Evolutionary conservation across 1,140 invertebrate genomes (phyloP).

Genomic region (Caenorhabditis tropicalis): DNA sequence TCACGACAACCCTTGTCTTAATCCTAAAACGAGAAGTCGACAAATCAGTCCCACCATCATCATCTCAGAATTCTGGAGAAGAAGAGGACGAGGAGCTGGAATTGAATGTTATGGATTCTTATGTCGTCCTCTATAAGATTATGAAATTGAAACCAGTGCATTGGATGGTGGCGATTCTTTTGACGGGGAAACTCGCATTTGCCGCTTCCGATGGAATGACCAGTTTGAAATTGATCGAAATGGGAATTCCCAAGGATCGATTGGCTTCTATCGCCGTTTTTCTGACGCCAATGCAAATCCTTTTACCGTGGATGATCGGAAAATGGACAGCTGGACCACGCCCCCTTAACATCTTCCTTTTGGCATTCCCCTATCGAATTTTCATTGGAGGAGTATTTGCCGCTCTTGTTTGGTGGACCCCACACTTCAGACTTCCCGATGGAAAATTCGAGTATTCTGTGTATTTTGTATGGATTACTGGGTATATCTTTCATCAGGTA

Average conservation of each 20-base stretch:
- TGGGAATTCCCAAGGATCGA: slow-evolving; percentile 92
- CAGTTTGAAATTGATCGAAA: slow-evolving; percentile 90
- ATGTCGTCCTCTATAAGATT: slow-evolving; percentile 84
- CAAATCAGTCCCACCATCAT: slow-evolving; percentile 60
- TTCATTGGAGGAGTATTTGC: slow-evolving; percentile 85
- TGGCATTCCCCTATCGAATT: slow-evolving; percentile 86
- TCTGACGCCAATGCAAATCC: slow-evolving; percentile 76
- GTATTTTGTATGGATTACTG: slow-evolving; percentile 81
- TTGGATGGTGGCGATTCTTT: slow-evolving; percentile 80
- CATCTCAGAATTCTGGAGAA: too few species aligned
- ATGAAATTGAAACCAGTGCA: slow-evolving; percentile 83
- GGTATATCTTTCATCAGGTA: slow-evolving; percentile 90
- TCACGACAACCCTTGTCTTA: slow-evolving; percentile 87
- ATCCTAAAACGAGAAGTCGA: slow-evolving; percentile 85
- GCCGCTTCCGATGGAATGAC: slow-evolving; percentile 93
- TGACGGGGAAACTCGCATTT: slow-evolving; percentile 94
- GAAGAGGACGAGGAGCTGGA: slow-evolving; percentile 73
- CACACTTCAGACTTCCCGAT: slow-evolving; percentile 77
- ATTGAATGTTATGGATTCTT: slow-evolving; percentile 81
- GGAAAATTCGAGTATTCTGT: slow-evolving; percentile 81
- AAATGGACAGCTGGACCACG: slow-evolving; percentile 86
- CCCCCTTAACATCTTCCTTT: slow-evolving; percentile 87
- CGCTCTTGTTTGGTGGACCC: slow-evolving; percentile 84
- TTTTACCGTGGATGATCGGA: slow-evolving; percentile 86
- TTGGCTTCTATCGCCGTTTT: slow-evolving; percentile 81